phyloP scores from a whole-genome alignment of 2,113 vertebrate species.

The Callipepla californica region DNA sequence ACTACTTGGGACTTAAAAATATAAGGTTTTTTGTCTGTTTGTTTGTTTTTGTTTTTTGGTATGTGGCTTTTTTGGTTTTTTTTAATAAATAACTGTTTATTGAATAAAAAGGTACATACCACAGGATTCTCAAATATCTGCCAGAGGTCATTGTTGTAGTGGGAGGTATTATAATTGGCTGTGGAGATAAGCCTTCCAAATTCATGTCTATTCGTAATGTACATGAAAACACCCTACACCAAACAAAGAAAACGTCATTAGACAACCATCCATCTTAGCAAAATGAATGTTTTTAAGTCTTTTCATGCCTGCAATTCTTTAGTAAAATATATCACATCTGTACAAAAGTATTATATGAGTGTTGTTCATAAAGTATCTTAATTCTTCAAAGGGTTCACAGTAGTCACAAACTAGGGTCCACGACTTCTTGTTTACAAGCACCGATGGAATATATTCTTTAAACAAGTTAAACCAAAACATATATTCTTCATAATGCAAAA shows the following conservation, averaged over 20 bases:
- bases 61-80: background rate
- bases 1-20: background rate
- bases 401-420: background rate
- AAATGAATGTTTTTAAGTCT: background rate
- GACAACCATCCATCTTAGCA: background rate
- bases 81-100: background rate
- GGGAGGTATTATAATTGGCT: slow-evolving; percentile 95
- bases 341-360: background rate
- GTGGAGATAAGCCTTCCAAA: slow-evolving; percentile 96
- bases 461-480: background rate
- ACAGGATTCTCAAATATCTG: slow-evolving; percentile 98
- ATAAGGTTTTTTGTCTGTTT: background rate
- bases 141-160: slow-evolving; percentile 96
- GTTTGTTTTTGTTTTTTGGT: no score
- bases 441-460: background rate
- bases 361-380: background rate
- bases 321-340: background rate
- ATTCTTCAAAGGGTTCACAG: background rate
- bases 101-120: slow-evolving; percentile 82
- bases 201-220: slow-evolving; percentile 94
- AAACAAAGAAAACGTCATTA: slow-evolving; percentile 75
- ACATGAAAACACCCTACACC: slow-evolving; percentile 96
- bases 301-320: background rate
- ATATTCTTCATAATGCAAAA: background rate
- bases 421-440: background rate